Base-by-base conservation (phyloP, 2,888 invertebrate species). In the Drosophila parthenogenetica region DNA sequence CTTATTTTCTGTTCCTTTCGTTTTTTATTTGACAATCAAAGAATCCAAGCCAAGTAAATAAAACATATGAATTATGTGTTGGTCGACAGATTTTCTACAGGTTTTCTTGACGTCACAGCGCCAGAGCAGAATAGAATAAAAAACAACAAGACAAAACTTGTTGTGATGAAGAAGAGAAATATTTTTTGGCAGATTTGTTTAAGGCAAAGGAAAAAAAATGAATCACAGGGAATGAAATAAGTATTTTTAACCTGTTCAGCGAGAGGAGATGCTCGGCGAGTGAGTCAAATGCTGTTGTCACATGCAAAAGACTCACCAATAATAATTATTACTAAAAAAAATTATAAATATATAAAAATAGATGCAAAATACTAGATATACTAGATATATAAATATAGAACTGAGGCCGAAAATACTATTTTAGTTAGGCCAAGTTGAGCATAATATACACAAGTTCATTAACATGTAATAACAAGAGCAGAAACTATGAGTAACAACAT, bases 21-120 rank as follows among this genome's bases (percentile, higher is more conserved):
- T 46, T 54, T 62, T 60, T 64, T 50, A 55, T 64, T 63, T 67
- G 66, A 43, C 65, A 69, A 79, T 74, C 70, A 70, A 81, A 73
- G 73, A 76, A 77, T 79, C 74, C 46, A 69, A 74, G 75, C 64
- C 79, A 69, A 73, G 79, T 68, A 83, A 80, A 86, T 88, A 86
- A 85, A 88, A 88, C 89, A 88, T 73, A 75, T 88, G 75, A 85
- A 78, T 87, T 88, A 86, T 85, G 80, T 67, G 73, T 43, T 37
- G 32, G 8, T 19, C 46, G 63, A 67, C 60, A 63, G 17, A 59
- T 63, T 58, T 53, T 37, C 67, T 60, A 75, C 73, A 77, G 60
- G 45, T 68, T 61, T 54, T 46, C 35, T 54, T 63, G 64, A 59
- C 77, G 76, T 76, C 76, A 76, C 77, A 70, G 69, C 71, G 75